Conservation (phyloP, 2,888 invertebrate species). For the Eumerus sabulonum region DNA sequence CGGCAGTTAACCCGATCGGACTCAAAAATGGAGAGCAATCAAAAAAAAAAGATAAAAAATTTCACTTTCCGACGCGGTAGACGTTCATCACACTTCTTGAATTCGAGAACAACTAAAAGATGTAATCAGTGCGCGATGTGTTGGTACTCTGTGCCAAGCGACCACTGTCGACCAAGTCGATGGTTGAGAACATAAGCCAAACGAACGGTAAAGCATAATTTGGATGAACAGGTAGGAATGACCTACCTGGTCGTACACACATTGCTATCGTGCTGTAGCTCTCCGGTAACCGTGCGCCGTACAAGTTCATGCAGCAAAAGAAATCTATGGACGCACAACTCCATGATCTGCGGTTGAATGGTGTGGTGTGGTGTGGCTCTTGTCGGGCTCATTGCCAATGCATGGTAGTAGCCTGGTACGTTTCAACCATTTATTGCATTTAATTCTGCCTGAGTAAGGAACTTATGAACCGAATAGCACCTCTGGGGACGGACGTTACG, state of each 20-base stretch:
- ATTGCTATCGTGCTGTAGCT: background rate
- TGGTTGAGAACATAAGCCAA: conserved; percentile 64
- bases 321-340: conserved; percentile 35
- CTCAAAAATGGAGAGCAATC: no score
- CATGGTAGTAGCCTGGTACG: conserved; percentile 37
- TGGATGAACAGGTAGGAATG: conserved; percentile 67
- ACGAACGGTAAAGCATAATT: conserved; percentile 67
- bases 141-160: conserved; percentile 52
- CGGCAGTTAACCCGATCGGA: no score
- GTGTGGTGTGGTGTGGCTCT: conserved; percentile 27
- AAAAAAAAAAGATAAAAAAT: no score
- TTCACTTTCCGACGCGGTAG: conserved; percentile 64
- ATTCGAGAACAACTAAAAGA: conserved; percentile 68
- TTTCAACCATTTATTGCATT: no score
- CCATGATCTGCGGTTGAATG: conserved; percentile 3
- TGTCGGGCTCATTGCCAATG: conserved; percentile 23
- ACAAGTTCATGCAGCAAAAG: conserved; percentile 6
- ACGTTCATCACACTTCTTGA: conserved; percentile 67
- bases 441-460: conserved; percentile 12
- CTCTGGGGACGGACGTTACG: conserved; percentile 11
- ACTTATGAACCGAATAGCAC: conserved; percentile 47
- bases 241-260: conserved; percentile 66
- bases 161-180: conserved; percentile 54
- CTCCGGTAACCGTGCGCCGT: conserved; percentile 7
- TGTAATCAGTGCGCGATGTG: conserved; percentile 60